Evolutionary conservation across 2,888 invertebrate genomes (phyloP), one percentile per base, ranked within the genome.

Genomic region (Anthophora plumipes): DNA sequence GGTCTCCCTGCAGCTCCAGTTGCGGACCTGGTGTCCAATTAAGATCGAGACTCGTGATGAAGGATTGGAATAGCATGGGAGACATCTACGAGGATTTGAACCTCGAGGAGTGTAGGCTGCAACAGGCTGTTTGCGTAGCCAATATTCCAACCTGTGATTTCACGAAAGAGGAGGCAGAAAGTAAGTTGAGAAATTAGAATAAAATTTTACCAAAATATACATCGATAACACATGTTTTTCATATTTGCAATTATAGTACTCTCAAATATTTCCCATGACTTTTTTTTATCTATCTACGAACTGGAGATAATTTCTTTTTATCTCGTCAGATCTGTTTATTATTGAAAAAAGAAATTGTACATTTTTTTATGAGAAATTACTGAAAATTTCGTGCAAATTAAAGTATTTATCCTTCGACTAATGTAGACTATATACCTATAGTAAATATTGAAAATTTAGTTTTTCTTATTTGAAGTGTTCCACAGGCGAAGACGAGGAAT

Each of bases 1-100:
- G 98, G 98, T 97, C 97, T 72, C 97, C 98, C 0, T 98, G 98
- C 94, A 96, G 97, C 52, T 97, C 97, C 0, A 96, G 97, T 12
- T 99, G 98, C 92, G 98, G 98, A 0, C 95, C 95, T 88, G 98
- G 98, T 3, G 95, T 96, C 4, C 94, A 94, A 69, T 92, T 95
- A 75, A 95, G 98, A 76, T 96, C 96, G 22, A 82, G 90, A 12
- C 94, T 97, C 1, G 64, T 86, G 20, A 68, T 88, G 14, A 83
- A 80, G 67, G 83, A 83, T 55, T 90, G 82, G 82, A 87, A 82
- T 67, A 81, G 68, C 37, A 57, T 81, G 12, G 84, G 70, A 0
- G 60, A 84, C 37, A 75, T 59, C 0, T 85, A 85, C 0, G 82
- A 88, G 1, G 89, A 89, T 22, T 48, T 85, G 3, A 87, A 72